Conservation (phyloP, 35 echinoderm and acorn worm genomes). For the Holothuria glaberrima region DNA sequence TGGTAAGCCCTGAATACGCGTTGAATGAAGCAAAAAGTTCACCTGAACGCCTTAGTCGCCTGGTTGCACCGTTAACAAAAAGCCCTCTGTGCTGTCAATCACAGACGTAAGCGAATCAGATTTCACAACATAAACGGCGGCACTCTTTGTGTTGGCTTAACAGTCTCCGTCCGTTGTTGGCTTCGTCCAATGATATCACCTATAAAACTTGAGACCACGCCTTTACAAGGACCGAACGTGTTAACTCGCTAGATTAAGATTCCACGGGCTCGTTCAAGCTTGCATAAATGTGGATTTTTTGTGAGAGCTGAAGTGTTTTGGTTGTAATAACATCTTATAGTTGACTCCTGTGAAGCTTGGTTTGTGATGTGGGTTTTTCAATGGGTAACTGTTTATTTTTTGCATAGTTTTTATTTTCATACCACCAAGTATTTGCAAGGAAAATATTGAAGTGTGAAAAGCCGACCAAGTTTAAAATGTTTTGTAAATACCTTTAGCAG, state of each 20-base stretch:
- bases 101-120: constrained; percentile 63
- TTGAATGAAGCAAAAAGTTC: constrained; percentile 50
- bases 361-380: too few species aligned
- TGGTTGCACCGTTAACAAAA: constrained; percentile 61
- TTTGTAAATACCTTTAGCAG: too few species aligned
- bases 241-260: constrained; percentile 19
- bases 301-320: not conserved
- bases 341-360: too few species aligned
- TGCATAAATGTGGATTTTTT: constrained; percentile 40
- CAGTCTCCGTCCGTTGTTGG: not conserved
- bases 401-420: too few species aligned
- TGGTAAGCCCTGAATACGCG: constrained; percentile 14
- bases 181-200: constrained; percentile 44
- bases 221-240: not conserved
- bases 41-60: constrained; percentile 28
- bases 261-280: constrained; percentile 26
- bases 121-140: constrained; percentile 49
- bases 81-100: constrained; percentile 68
- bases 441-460: too few species aligned
- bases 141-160: constrained; percentile 68
- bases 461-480: too few species aligned
- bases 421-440: too few species aligned
- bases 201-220: constrained; percentile 39
- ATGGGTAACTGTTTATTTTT: too few species aligned
- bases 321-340: constrained; percentile 27